phyloP scores from a whole-genome alignment of 1,140 invertebrate species.

The Ceratoteleas bidentatus region DNA sequence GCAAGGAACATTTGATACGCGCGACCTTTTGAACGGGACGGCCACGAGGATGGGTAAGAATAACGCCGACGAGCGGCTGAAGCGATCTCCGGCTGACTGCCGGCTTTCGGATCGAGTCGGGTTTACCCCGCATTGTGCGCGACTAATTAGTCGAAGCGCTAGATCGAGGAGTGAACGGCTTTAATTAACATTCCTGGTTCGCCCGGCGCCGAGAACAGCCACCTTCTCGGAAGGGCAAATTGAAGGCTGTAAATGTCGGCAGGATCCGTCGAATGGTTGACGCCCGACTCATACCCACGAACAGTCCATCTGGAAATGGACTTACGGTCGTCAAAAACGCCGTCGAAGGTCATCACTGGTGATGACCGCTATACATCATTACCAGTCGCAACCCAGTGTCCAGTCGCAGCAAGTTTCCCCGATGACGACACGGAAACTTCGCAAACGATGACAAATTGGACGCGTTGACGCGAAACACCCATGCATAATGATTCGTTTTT shows the following conservation, averaged over 20 bases:
- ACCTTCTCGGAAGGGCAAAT: constrained; percentile 76
- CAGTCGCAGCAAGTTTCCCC: constrained; percentile 15
- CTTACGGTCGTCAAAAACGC: constrained; percentile 10
- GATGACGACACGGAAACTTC: constrained; percentile 23
- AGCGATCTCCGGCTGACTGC: constrained; percentile 74
- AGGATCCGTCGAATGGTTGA: constrained; percentile 59
- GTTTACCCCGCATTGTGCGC: constrained; percentile 75
- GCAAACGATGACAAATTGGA: constrained; percentile 51
- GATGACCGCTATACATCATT: too few species aligned
- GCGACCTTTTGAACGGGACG: constrained; percentile 72
- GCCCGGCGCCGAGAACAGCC: constrained; percentile 65
- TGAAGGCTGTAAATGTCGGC: constrained; percentile 79
- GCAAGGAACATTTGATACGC: constrained; percentile 71
- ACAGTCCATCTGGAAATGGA: constrained; percentile 54
- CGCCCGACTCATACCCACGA: constrained; percentile 56
- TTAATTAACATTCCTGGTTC: constrained; percentile 81
- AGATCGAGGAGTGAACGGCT: constrained; percentile 79
- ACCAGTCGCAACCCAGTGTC: neutral
- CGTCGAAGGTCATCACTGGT: too few species aligned
- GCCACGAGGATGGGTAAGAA: constrained; percentile 53
- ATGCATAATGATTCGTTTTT: constrained; percentile 55
- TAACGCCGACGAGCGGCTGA: constrained; percentile 68
- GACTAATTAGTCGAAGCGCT: constrained; percentile 80
- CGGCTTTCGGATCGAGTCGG: constrained; percentile 45
- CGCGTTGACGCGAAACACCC: constrained; percentile 39